Base-by-base conservation (phyloP, 2,888 invertebrate species). In the Herminia tarsipennalis region DNA sequence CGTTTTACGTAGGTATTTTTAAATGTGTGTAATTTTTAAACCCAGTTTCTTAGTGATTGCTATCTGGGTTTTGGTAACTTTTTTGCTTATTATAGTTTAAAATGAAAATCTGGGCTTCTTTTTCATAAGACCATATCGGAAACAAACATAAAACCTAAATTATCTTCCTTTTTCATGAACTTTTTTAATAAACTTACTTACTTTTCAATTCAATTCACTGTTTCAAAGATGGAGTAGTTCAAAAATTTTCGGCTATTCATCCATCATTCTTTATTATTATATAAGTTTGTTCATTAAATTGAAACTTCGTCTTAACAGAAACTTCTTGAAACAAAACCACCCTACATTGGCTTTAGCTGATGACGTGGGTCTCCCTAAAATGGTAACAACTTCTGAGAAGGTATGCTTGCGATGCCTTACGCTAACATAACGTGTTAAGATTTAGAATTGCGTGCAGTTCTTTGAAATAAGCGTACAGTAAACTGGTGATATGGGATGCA, bases 341-440 rank as follows among this genome's bases (percentile, higher is more conserved):
- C 42, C 47, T 45, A 45, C 45, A 50, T 46, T 51, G 46, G 58
- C 48, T 56, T 32, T 44, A 59, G 59, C 59, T 50, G 56, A 70
- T 75, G 73, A 73, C 70, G 68, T 52, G 58, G 58, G 45, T 33
- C 52, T 62, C 61, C 73, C 67, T 74, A 69, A 76, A 74, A 73
- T 60, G 76, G 75, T 38, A 64, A 59, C 48, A 43, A 57, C 55
- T 69, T 69, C 64, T 41, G 47, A 46, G 70, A 68, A 65, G 53
- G 39, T 58, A 62, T 54, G 41, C 58, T 56, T 56, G 47, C 36
- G 47, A 52, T 60, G 64, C 61, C 58, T 63, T 63, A 50, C 58
- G 55, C 58, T 47, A 53, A 47, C 52, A 49, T 47, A 56, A 57
- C 59, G 51, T 43, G 50, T 52, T 55, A 43, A n/a, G n/a, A n/a